Base-by-base conservation (phyloP, 2,797 vertebrate genomes). In the Anniella stebbinsi region DNA sequence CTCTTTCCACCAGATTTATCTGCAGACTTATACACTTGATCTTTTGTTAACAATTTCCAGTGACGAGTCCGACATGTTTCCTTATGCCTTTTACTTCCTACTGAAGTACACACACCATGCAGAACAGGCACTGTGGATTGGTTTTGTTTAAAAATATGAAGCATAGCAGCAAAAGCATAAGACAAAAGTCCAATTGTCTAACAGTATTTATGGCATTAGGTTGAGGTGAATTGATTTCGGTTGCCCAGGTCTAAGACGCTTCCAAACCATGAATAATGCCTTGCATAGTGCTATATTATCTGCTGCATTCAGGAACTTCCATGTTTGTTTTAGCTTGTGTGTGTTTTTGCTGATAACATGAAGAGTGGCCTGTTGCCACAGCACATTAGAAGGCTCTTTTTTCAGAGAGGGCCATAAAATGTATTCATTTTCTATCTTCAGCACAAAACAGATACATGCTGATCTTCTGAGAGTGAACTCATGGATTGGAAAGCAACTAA, bases 361-460 rank as follows among this genome's bases (percentile, higher is more conserved):
- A n/a, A 17, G 54, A 86, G 30, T 30, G 91, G 89, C 30, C 6
- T 80, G 15, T 54, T 93, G 28, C 82, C 87, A 8, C 1, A 67
- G 25, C 67, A 89, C 13, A 81, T 66, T 48, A 87, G 63, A 15
- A 76, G 70, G 25, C 5, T 86, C n/a, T 88, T 90, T 84, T 78
- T 72, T 83, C 38, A n/a, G 84, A 28, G 45, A 13, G 12, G 82
- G 48, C 30, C 30, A 88, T 76, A 91, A 93, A 92, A 89, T 10
- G 78, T 90, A 36, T 2, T 88, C n/a, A 91, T 95, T 30, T 25
- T 33, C 75, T 45, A 88, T 36, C 88, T 90, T 75, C 30, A 86
- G 41, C 45, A 87, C 60, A 77, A 87, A 90, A 25, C 21, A 80
- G 54, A 91, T 91, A 76, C 33, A 1, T 91, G 30, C 80, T 60